These are phyloP conservation scores for Streptopelia turtur DNA, from an alignment of 2,797 vertebrate genomes.

Conservation along the genomic window DNA sequence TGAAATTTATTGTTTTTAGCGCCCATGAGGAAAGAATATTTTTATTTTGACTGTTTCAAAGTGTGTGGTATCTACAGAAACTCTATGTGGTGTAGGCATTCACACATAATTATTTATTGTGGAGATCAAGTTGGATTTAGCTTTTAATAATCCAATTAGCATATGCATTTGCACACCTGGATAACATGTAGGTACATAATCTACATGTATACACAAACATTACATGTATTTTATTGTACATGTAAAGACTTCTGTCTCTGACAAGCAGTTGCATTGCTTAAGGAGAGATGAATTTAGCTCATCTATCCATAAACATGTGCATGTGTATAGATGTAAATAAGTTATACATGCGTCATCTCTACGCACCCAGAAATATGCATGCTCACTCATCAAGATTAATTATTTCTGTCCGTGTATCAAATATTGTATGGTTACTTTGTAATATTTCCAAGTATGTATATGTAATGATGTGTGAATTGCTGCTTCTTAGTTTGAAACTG, in stretches of 20 bases:
- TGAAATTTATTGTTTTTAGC: background rate
- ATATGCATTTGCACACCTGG: background rate
- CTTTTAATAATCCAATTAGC: conserved; percentile 13
- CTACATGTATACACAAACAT: background rate
- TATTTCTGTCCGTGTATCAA: background rate
- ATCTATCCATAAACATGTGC: background rate
- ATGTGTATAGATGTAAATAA: background rate
- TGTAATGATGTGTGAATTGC: background rate
- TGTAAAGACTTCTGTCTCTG: background rate
- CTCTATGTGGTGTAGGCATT: background rate
- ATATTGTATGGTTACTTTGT: background rate
- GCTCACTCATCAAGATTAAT: background rate
- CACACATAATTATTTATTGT: background rate
- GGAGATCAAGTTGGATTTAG: conserved; percentile 19
- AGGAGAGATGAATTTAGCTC: background rate
- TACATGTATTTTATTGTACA: background rate
- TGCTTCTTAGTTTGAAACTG: background rate
- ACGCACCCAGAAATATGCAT: background rate
- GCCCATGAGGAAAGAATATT: background rate
- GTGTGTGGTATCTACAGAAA: background rate
- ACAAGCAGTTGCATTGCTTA: background rate
- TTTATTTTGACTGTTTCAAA: background rate
- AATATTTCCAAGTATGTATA: background rate
- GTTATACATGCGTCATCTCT: background rate
- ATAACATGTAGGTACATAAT: background rate